Conservation (phyloP, 2,797 vertebrate genomes). For the Eospalax fontanierii region DNA sequence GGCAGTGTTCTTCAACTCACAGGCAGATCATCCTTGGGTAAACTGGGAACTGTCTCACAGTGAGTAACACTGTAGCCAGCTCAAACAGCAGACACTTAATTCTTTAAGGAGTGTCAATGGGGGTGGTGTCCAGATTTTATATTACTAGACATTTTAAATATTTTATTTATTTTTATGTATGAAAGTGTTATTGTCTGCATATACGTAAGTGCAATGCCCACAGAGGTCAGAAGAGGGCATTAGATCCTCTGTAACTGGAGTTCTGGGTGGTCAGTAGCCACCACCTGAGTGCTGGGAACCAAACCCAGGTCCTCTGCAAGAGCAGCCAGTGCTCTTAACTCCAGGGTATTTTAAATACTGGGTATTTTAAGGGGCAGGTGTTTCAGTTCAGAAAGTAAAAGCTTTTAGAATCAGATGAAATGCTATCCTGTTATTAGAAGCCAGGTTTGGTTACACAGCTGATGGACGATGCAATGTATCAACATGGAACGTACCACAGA, state of each 20-base stretch:
- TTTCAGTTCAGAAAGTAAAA: neutral
- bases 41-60: neutral
- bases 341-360: no score
- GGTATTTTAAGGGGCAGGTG: neutral
- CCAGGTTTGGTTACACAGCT: neutral
- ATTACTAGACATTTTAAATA: neutral
- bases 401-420: neutral
- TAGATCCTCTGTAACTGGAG: no score
- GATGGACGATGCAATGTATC: neutral
- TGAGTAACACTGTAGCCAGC: neutral
- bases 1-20: neutral
- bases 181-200: no score
- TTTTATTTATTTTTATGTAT: no score
- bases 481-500: neutral
- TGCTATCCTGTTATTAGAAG: neutral
- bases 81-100: neutral
- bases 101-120: neutral
- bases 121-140: slow-evolving; percentile 1
- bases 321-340: no score
- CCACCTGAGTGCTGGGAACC: no score
- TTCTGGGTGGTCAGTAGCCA: no score
- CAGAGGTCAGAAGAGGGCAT: no score
- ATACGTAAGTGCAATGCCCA: no score
- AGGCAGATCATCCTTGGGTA: neutral
- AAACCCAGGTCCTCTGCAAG: no score